phyloP scores from a whole-genome alignment of 2,797 vertebrate genomes.

The Catostomus latipinnis region DNA sequence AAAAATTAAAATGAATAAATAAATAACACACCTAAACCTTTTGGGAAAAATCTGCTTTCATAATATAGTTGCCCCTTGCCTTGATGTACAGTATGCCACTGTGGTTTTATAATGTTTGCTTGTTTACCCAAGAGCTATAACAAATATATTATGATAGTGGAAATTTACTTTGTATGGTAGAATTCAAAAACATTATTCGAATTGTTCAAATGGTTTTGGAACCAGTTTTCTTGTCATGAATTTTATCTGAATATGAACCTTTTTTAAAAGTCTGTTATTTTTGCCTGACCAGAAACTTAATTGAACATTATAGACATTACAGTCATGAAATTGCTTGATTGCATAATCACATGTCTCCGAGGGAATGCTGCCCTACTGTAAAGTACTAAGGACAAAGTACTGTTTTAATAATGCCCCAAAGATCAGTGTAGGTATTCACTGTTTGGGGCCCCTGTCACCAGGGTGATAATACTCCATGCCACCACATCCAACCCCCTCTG shows the following conservation, averaged over 20 bases:
- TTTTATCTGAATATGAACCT: not conserved
- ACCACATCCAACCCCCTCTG: not conserved
- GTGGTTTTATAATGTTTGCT: too few relatives aligned
- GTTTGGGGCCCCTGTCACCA: constrained; percentile 36
- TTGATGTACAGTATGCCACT: too few relatives aligned
- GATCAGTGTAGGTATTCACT: constrained; percentile 17
- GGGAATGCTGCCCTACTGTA: not conserved
- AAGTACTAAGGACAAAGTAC: not conserved
- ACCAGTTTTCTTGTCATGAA: not conserved
- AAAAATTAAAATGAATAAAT: too few relatives aligned
- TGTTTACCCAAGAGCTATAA: too few relatives aligned
- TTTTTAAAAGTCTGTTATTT: not conserved
- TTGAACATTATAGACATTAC: not conserved
- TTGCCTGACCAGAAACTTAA: not conserved
- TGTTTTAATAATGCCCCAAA: constrained; percentile 22
- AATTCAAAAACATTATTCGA: not conserved
- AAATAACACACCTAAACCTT: too few relatives aligned
- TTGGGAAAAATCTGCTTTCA: too few relatives aligned
- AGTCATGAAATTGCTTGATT: not conserved
- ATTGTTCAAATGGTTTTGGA: not conserved
- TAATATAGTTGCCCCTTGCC: too few relatives aligned
- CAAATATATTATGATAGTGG: too few relatives aligned
- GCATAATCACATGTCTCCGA: not conserved
- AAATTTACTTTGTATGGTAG: too few relatives aligned
- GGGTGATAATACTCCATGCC: constrained; percentile 30